phyloP scores from a whole-genome alignment of 1,140 invertebrate genomes.

The Portunus trituberculatus region DNA sequence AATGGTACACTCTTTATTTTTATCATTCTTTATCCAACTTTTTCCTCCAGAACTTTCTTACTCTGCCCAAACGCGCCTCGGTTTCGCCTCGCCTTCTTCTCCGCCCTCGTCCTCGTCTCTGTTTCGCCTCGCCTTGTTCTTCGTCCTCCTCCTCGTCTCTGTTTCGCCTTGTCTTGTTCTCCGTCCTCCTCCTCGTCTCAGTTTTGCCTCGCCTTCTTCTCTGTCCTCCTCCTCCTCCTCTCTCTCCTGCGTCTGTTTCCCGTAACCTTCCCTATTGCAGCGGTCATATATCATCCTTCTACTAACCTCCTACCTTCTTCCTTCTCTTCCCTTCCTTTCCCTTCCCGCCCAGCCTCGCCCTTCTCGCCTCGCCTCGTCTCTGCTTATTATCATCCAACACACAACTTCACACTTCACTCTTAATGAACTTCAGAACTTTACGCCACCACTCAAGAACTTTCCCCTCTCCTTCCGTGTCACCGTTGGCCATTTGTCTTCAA shows the following conservation, averaged over 20 bases:
- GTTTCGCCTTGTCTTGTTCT: neutral
- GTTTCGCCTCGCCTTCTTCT: too few species aligned
- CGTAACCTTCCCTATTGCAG: neutral
- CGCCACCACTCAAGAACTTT: slow-evolving; percentile 1
- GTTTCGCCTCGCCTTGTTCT: neutral
- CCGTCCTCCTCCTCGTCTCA: neutral
- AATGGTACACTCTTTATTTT: too few species aligned
- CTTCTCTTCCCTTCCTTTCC: neutral
- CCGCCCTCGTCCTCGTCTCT: too few species aligned
- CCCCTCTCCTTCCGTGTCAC: neutral
- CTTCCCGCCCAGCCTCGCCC: neutral
- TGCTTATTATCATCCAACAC: slow-evolving; percentile 5
- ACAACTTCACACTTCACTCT: slow-evolving; percentile 22
- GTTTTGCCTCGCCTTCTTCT: neutral
- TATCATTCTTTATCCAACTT: too few species aligned
- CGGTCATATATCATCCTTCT: neutral
- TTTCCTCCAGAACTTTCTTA: too few species aligned
- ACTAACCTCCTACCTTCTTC: neutral
- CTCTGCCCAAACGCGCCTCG: too few species aligned
- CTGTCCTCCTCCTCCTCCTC: neutral
- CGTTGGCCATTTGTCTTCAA: neutral
- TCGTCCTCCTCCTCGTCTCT: neutral
- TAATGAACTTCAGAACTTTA: slow-evolving; percentile 15
- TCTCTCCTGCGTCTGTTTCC: neutral
- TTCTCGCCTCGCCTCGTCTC: neutral